Percentiles rank a stretch among this genome's conserved stretches.
phyloP scores from a whole-genome alignment of 2,113 vertebrate genomes.

The Stegostoma tigrinum region DNA sequence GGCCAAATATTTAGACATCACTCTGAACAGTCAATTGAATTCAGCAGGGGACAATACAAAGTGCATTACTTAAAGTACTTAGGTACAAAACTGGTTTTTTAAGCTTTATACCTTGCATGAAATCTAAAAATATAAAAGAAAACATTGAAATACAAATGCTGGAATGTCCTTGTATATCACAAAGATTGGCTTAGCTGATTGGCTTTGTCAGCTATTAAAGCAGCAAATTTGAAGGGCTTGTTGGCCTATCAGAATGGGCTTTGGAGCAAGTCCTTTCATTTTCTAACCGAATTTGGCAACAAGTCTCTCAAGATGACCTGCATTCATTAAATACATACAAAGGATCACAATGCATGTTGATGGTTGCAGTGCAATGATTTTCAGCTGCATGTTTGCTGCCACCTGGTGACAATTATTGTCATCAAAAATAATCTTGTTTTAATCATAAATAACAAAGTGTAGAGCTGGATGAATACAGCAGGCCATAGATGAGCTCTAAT shows the following conservation, averaged over 20 bases:
- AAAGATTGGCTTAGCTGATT: background rate
- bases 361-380: background rate
- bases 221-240: background rate
- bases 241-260: conserved; percentile 13
- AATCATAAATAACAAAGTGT: too few relatives aligned
- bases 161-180: too few relatives aligned
- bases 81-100: background rate
- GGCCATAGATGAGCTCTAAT: background rate
- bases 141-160: background rate
- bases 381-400: conserved; percentile 30
- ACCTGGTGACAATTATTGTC: conserved; percentile 7
- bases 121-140: background rate
- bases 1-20: background rate
- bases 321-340: background rate
- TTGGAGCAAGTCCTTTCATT: conserved; percentile 22
- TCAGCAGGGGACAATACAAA: background rate
- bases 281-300: background rate
- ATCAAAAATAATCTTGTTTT: background rate
- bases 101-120: background rate
- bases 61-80: background rate
- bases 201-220: background rate
- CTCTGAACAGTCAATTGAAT: background rate
- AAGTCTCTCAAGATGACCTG: background rate
- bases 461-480: too few relatives aligned
- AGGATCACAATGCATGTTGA: background rate